Evolutionary conservation across 2,797 vertebrate genomes (phyloP).

Genomic region (Anolis apletophallus): DNA sequence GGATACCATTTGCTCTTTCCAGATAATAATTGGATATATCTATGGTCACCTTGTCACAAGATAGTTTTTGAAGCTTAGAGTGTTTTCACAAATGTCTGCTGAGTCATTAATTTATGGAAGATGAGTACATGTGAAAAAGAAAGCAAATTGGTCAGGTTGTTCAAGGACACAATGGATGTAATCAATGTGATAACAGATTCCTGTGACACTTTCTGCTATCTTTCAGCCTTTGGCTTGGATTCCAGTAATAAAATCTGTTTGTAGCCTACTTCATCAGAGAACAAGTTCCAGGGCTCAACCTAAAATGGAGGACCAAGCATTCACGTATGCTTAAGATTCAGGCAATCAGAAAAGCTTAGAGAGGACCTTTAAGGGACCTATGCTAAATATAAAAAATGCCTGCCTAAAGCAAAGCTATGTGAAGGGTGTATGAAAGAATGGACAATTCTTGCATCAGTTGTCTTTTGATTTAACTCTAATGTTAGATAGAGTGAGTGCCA

Average conservation of each 20-base stretch:
- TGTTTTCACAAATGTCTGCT: not conserved
- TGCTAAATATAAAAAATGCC: not conserved
- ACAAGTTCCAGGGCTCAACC: not conserved
- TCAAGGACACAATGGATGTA: constrained; percentile 13
- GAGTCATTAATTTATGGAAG: constrained; percentile 26
- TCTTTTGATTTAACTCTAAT: not conserved
- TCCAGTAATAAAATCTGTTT: not conserved
- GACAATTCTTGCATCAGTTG: not conserved
- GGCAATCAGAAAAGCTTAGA: too few species aligned
- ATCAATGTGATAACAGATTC: constrained; percentile 26
- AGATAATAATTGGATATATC: not conserved
- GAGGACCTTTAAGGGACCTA: not conserved
- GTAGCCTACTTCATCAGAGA: not conserved
- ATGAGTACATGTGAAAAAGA: not conserved
- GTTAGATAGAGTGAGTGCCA: not conserved
- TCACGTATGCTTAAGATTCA: not conserved
- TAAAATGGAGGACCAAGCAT: not conserved
- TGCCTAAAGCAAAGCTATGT: not conserved
- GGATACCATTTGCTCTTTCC: not conserved
- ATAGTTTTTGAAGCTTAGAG: not conserved
- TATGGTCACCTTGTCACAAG: not conserved
- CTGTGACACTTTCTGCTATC: not conserved
- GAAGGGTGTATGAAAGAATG: not conserved
- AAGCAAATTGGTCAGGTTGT: not conserved
- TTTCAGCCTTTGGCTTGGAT: constrained; percentile 1